Evolutionary conservation across 2,113 vertebrate species (phyloP).

Genomic region (Nicator chloris): DNA sequence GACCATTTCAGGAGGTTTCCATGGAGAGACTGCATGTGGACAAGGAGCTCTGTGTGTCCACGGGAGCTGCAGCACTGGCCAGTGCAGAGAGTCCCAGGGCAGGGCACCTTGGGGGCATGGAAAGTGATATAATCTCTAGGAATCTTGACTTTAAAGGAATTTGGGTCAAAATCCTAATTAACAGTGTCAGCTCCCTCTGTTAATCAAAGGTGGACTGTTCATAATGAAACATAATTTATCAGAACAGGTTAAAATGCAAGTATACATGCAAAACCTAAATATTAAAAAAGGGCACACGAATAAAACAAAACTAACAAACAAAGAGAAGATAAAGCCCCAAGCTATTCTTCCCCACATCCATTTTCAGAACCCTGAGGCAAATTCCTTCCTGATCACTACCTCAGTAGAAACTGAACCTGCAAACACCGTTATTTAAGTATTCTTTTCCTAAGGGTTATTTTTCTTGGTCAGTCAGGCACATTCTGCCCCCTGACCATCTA

Average conservation of each 20-base stretch:
- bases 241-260: neutral
- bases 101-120: neutral
- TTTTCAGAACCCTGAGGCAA: neutral
- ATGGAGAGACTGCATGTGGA: neutral
- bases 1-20: neutral
- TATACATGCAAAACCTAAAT: neutral
- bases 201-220: neutral
- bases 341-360: neutral
- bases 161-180: neutral
- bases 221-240: neutral
- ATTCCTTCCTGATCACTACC: neutral
- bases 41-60: neutral
- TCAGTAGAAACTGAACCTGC: neutral
- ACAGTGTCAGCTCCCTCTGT: neutral
- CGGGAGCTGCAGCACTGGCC: fast-evolving
- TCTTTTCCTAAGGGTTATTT: neutral
- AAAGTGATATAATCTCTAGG: neutral
- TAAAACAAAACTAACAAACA: neutral
- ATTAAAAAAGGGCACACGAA: neutral
- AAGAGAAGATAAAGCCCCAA: neutral
- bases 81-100: neutral
- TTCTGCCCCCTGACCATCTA: neutral
- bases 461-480: neutral
- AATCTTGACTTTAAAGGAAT: neutral
- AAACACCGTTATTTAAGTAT: neutral